Percentiles rank a stretch among this genome's conserved stretches.
These are phyloP conservation scores for Plebejus anna DNA, from an alignment of 2,888 invertebrate genomes.

Conservation along the genomic window DNA sequence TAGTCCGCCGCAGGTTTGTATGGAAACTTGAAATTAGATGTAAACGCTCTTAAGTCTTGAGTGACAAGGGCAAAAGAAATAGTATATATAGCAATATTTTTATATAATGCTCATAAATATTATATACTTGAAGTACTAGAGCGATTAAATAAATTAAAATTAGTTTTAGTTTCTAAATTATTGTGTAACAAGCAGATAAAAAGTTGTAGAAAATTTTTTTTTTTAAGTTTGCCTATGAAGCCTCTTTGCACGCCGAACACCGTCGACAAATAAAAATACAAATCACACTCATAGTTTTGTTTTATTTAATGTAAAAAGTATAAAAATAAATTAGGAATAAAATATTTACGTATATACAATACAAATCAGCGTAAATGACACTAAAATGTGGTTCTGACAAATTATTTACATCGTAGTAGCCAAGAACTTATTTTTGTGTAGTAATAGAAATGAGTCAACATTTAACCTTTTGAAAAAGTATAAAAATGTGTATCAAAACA, in stretches of 20 bases:
- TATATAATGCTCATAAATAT: too few relatives aligned
- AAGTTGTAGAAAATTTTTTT: background rate
- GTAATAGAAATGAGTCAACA: background rate
- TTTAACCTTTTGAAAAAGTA: background rate
- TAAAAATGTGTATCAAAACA: background rate
- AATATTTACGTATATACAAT: background rate
- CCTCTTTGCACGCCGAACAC: background rate
- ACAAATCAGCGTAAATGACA: background rate
- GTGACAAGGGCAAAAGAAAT: too few relatives aligned
- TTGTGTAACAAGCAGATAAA: too few relatives aligned
- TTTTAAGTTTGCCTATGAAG: background rate
- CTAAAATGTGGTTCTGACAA: background rate
- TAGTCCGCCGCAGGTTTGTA: too few relatives aligned
- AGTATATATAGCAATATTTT: too few relatives aligned
- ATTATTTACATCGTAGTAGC: slow-evolving; percentile 6
- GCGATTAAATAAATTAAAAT: too few relatives aligned
- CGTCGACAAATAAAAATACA: background rate
- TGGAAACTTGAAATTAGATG: too few relatives aligned
- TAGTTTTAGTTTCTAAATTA: too few relatives aligned
- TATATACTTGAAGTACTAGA: too few relatives aligned
- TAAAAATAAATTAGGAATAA: slow-evolving; percentile 11
- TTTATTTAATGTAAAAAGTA: slow-evolving; percentile 9
- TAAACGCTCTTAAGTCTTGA: too few relatives aligned
- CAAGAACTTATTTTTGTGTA: background rate
- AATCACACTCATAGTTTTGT: background rate